A percentile compares a stretch with the other conserved stretches of the same genome.
phyloP scores from a whole-genome alignment of 2,888 invertebrate species.

The Cantharis rustica region DNA sequence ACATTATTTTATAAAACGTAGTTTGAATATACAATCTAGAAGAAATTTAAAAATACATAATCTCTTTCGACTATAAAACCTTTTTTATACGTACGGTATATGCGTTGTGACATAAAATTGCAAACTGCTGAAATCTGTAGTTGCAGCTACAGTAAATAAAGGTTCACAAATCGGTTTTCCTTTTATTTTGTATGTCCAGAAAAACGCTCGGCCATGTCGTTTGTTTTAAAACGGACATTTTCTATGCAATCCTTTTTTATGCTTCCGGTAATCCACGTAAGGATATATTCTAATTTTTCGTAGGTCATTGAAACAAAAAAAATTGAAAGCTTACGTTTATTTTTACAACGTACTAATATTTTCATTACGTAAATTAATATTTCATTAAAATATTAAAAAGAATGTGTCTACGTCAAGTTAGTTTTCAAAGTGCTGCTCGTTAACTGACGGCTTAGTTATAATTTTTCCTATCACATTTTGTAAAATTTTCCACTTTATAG shows the following conservation, averaged over 20 bases:
- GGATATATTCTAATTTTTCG: background rate
- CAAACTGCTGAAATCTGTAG: background rate
- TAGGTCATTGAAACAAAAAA: background rate
- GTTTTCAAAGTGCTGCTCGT: no score
- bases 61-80: background rate
- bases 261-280: background rate
- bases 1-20: background rate
- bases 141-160: background rate
- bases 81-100: background rate
- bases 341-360: no score
- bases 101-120: background rate
- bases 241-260: background rate
- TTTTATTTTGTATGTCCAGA: background rate
- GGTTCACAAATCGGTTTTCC: background rate
- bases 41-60: background rate
- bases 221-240: background rate
- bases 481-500: no score
- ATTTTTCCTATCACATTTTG: no score
- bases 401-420: background rate
- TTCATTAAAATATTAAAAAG: background rate
- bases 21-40: background rate
- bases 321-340: no score
- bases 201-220: background rate
- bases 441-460: no score
- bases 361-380: background rate